Conservation (phyloP, 2,113 vertebrate species). For the Solea solea region DNA sequence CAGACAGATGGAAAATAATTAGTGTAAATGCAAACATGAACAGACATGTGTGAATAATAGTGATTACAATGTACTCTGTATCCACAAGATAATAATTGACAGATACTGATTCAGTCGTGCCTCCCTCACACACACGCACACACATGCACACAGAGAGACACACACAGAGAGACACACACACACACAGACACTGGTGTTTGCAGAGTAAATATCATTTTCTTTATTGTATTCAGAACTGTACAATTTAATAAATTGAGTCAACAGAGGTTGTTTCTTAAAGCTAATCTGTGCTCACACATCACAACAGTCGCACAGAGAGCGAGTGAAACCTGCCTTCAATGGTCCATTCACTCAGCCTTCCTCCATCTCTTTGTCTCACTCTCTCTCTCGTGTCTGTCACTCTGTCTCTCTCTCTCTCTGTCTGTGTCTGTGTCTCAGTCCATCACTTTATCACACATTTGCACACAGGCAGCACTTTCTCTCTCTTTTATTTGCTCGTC, state of each 20-base stretch:
- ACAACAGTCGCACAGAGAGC: conserved; percentile 3
- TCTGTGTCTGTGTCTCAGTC: conserved; percentile 27
- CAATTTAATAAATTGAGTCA: conserved; percentile 64
- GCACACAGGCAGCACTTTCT: conserved; percentile 52
- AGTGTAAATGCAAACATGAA: conserved; percentile 2
- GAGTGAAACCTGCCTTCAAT: conserved; percentile 46
- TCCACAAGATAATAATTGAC: conserved; percentile 21
- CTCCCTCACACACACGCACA: conserved; percentile 6
- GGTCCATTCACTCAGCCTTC: conserved; percentile 19
- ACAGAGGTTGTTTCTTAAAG: conserved; percentile 62
- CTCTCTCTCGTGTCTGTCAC: conserved; percentile 36
- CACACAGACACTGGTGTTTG: conserved; percentile 31
- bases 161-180: not conserved
- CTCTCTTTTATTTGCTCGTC: conserved; percentile 43
- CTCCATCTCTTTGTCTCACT: conserved; percentile 6
- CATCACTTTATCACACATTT: conserved; percentile 63
- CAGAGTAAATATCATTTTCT: conserved; percentile 54
- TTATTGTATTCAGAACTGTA: conserved; percentile 56
- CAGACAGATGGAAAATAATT: not conserved
- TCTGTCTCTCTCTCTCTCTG: conserved; percentile 4
- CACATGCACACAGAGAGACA: conserved; percentile 14
- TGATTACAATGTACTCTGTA: conserved; percentile 4
- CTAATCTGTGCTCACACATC: conserved; percentile 65
- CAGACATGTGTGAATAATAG: conserved; percentile 9
- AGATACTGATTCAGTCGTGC: conserved; percentile 21